A percentile compares a stretch with the other conserved stretches of the same genome.
Evolutionary conservation across 2,797 vertebrate genomes (phyloP).

Genomic region (Ctenochaetus hawaiiensis): DNA sequence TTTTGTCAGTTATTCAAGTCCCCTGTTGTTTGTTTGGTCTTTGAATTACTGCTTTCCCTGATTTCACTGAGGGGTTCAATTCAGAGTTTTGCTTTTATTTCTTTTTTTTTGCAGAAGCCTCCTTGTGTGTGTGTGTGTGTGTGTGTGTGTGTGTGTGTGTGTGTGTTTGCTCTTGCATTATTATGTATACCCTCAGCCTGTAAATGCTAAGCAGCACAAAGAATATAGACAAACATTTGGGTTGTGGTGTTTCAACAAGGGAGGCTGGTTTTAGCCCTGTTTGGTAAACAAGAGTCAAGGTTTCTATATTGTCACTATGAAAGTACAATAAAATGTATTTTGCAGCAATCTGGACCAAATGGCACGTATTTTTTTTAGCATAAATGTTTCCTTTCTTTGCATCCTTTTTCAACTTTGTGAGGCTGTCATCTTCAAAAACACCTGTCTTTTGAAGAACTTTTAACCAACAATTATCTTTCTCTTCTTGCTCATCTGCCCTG

Average conservation of each 20-base stretch:
- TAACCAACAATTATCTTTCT: constrained; percentile 6
- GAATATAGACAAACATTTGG: constrained; percentile 27
- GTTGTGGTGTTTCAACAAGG: constrained; percentile 8
- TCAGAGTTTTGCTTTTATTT: constrained; percentile 11
- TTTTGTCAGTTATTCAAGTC: constrained; percentile 32
- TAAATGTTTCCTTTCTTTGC: too few species aligned
- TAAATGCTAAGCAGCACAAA: constrained; percentile 24
- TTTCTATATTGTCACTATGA: constrained; percentile 11
- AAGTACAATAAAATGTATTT: constrained; percentile 11
- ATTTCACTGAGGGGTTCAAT: constrained; percentile 38
- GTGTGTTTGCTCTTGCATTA: constrained; percentile 21
- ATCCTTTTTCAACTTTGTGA: background rate
- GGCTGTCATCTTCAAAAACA: background rate
- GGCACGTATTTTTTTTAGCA: constrained; percentile 5
- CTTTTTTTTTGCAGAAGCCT: background rate
- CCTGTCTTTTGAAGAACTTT: constrained; percentile 14
- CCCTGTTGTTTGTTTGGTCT: constrained; percentile 49
- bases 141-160: background rate
- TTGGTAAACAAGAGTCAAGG: constrained; percentile 26
- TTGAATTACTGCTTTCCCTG: constrained; percentile 41
- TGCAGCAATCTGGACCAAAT: constrained; percentile 7
- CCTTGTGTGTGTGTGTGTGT: background rate
- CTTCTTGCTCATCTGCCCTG: constrained; percentile 2
- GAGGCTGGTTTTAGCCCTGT: constrained; percentile 7
- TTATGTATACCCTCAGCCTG: constrained; percentile 9